phyloP scores from a whole-genome alignment of 2,888 invertebrate genomes.

The Xylota sylvarum region DNA sequence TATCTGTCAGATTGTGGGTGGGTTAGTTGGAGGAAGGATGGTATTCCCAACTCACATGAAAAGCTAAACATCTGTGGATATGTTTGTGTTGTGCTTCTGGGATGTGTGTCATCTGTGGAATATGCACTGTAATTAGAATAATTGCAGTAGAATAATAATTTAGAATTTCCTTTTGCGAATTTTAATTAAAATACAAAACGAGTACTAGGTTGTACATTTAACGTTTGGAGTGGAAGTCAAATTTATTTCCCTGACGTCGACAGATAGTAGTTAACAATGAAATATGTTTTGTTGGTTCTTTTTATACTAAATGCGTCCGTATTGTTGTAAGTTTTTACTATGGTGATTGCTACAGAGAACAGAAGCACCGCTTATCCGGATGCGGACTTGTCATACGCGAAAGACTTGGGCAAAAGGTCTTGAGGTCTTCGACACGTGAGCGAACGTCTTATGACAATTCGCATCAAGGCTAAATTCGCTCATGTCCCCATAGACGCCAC shows the following conservation, averaged over 20 bases:
- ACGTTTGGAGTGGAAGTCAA: slow-evolving; percentile 29
- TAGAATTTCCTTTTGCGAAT: slow-evolving; percentile 62
- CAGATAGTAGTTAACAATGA: slow-evolving; percentile 1
- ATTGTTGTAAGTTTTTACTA: no score
- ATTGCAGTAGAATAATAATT: slow-evolving; percentile 62
- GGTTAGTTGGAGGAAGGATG: neutral
- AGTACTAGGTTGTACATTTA: neutral
- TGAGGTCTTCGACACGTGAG: no score
- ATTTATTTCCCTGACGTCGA: slow-evolving; percentile 41
- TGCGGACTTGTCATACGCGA: no score
- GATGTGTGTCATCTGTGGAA: slow-evolving; percentile 55
- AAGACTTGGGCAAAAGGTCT: no score
- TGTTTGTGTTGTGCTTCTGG: slow-evolving; percentile 54
- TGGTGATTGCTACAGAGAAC: no score
- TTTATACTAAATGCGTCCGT: no score
- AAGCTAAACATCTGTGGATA: slow-evolving; percentile 47
- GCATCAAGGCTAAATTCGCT: no score
- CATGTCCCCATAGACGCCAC: no score
- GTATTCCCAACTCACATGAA: neutral
- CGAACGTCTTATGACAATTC: no score
- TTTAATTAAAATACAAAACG: slow-evolving; percentile 64
- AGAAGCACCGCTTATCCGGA: no score
- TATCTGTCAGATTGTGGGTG: slow-evolving; percentile 35
- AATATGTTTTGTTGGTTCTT: neutral
- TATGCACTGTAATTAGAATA: slow-evolving; percentile 65